phyloP scores from a whole-genome alignment of 2,888 invertebrate species.

The Aphodius sticticus region DNA sequence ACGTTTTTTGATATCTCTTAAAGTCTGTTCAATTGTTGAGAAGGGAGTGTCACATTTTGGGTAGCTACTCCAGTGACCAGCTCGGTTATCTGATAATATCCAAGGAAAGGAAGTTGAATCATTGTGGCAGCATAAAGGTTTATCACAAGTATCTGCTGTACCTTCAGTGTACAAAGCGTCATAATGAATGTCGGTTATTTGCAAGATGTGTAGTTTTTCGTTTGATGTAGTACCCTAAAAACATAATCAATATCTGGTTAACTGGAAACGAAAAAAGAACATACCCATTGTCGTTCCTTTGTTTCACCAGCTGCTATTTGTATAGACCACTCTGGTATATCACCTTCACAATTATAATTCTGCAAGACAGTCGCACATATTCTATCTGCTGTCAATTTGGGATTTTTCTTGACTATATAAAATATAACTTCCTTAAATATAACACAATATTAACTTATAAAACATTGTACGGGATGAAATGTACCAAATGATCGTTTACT shows the following conservation, averaged over 20 bases:
- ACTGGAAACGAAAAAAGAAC: not conserved
- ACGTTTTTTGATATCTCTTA: constrained; percentile 61
- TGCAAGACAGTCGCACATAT: constrained; percentile 67
- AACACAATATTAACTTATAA: not conserved
- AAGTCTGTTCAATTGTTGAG: constrained; percentile 70
- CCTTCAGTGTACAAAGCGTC: constrained; percentile 74
- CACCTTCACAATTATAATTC: constrained; percentile 49
- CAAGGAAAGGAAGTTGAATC: constrained; percentile 28
- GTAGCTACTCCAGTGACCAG: constrained; percentile 83
- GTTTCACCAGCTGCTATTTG: constrained; percentile 31
- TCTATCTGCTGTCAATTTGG: constrained; percentile 61
- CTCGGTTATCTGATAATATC: constrained; percentile 58
- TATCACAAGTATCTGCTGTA: constrained; percentile 72
- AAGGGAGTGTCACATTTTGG: constrained; percentile 78
- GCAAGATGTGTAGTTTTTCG: constrained; percentile 57
- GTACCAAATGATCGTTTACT: not conserved
- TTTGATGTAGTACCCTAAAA: constrained; percentile 9
- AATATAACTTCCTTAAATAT: not conserved
- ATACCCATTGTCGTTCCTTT: constrained; percentile 56
- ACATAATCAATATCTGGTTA: not conserved
- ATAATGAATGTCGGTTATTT: constrained; percentile 79
- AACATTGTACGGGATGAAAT: not conserved
- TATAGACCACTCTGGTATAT: constrained; percentile 46
- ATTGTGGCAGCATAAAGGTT: constrained; percentile 77
- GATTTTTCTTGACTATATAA: constrained; percentile 66